Conservation (phyloP, 2,797 vertebrate genomes). For the Melanotaenia maccullochi region DNA sequence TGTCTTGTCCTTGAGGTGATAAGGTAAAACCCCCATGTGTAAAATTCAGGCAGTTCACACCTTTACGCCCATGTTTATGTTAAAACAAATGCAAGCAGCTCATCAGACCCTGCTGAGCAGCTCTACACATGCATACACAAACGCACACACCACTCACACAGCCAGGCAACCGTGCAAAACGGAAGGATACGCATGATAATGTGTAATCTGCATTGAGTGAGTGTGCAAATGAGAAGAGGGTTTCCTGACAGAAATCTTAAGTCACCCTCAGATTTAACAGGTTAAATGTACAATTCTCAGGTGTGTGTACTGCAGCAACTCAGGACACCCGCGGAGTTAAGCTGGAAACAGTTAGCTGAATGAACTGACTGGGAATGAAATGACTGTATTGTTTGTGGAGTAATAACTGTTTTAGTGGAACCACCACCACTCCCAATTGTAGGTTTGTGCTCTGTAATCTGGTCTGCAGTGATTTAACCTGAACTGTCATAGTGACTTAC, state of each 20-base stretch:
- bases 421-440: slow-evolving; percentile 30
- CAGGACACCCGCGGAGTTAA: slow-evolving; percentile 55
- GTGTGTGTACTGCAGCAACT: slow-evolving; percentile 13
- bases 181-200: background rate
- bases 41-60: slow-evolving; percentile 12
- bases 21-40: slow-evolving; percentile 56
- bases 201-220: background rate
- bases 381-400: slow-evolving; percentile 46
- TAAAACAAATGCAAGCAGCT: slow-evolving; percentile 56
- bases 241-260: no score
- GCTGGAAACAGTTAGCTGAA: slow-evolving; percentile 25
- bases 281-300: no score
- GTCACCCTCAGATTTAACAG: no score
- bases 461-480: slow-evolving; percentile 27
- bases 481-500: slow-evolving; percentile 19
- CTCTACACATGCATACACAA: slow-evolving; percentile 48
- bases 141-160: slow-evolving; percentile 32
- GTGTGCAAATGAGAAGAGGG: background rate
- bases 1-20: slow-evolving; percentile 48
- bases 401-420: slow-evolving; percentile 68
- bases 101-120: slow-evolving; percentile 24
- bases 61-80: slow-evolving; percentile 52
- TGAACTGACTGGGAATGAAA: slow-evolving; percentile 13
- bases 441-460: slow-evolving; percentile 63
- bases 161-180: slow-evolving; percentile 25